A percentile compares a stretch with the other conserved stretches of the same genome.
These are phyloP conservation scores for Oncorhynchus kisutch DNA, from an alignment of 2,113 vertebrate species.

Conservation along the genomic window DNA sequence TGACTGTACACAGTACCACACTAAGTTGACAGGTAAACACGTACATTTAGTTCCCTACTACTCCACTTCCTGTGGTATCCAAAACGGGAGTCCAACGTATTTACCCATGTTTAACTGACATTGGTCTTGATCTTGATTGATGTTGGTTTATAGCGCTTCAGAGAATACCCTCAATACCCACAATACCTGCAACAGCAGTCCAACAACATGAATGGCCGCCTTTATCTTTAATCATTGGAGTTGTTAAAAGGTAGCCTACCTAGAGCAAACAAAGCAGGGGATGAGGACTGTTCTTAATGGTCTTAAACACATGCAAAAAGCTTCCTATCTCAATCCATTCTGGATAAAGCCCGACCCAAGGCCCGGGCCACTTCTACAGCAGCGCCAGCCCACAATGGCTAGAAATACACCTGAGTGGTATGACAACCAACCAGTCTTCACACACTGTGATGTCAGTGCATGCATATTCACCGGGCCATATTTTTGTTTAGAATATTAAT, in stretches of 20 bases:
- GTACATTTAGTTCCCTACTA: no score
- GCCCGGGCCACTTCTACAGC: neutral
- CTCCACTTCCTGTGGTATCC: no score
- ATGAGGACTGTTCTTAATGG: constrained; percentile 71
- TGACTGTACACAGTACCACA: no score
- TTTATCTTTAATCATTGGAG: neutral
- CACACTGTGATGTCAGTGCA: constrained; percentile 7
- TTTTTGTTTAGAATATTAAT: no score
- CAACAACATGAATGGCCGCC: constrained; percentile 74
- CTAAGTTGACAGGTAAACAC: no score
- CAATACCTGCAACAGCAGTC: constrained; percentile 76
- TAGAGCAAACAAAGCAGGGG: neutral
- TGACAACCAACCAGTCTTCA: neutral
- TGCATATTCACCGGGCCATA: neutral
- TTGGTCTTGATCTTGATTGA: constrained; percentile 72
- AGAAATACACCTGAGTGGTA: no score
- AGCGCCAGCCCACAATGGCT: constrained; percentile 47
- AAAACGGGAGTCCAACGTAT: neutral
- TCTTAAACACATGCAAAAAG: constrained; percentile 63
- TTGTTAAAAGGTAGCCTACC: neutral
- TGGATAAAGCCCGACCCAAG: no score
- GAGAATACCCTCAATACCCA: constrained; percentile 45
- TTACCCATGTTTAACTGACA: neutral
- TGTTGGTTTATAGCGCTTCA: constrained; percentile 75
- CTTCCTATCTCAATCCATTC: neutral